Evolutionary conservation across 2,797 vertebrate species (phyloP).

Genomic region (Alectoris magna): DNA sequence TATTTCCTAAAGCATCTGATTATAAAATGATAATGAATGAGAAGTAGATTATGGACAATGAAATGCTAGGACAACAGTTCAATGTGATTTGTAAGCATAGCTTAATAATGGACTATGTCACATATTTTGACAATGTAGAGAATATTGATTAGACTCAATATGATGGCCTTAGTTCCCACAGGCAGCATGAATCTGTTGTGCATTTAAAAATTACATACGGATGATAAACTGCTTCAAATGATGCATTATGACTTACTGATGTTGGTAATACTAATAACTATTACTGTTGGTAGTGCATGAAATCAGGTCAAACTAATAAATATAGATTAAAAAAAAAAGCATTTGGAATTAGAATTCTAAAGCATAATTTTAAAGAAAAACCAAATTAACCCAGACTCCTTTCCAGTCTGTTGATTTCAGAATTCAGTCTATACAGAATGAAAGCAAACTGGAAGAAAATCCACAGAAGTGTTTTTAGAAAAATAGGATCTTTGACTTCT

Average conservation of each 20-base stretch:
- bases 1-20: not conserved
- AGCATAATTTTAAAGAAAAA: not conserved
- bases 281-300: not conserved
- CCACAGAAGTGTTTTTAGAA: not conserved
- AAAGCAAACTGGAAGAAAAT: not conserved
- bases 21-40: not conserved
- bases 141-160: not conserved
- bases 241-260: not conserved
- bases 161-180: not conserved
- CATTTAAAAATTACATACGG: not conserved
- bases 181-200: not conserved
- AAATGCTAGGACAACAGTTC: accelerated
- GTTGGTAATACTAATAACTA: not conserved
- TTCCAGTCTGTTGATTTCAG: not conserved
- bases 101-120: not conserved
- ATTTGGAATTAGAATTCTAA: not conserved
- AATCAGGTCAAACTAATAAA: not conserved
- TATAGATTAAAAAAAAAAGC: accelerated
- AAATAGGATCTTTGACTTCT: not conserved
- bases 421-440: not conserved
- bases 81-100: not conserved
- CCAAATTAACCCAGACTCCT: accelerated
- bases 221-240: not conserved
- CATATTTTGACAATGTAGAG: not conserved
- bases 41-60: not conserved